These are phyloP conservation scores for Dermatemys mawii DNA, from an alignment of 2,113 vertebrate species.

Conservation along the genomic window DNA sequence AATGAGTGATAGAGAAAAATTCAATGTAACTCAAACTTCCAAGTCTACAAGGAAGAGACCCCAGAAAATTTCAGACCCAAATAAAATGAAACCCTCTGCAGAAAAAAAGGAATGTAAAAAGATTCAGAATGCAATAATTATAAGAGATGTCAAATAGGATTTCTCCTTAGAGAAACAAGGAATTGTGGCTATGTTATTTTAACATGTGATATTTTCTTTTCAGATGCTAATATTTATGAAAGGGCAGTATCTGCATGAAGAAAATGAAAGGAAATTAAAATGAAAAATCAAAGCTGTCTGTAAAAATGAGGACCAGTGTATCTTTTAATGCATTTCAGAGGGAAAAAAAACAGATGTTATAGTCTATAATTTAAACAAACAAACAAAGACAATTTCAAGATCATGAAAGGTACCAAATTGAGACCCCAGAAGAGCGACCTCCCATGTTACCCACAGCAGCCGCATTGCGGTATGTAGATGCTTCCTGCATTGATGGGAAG, in stretches of 20 bases:
- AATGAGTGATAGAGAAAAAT: background rate
- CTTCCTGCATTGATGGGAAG: background rate
- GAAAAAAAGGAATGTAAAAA: background rate
- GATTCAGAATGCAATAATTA: background rate
- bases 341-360: background rate
- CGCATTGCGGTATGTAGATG: background rate
- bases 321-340: background rate
- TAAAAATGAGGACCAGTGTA: background rate
- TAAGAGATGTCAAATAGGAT: background rate
- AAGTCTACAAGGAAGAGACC: background rate
- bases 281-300: background rate
- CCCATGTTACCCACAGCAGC: background rate
- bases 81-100: background rate
- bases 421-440: background rate
- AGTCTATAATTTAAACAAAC: background rate
- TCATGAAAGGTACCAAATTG: background rate
- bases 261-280: background rate
- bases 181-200: background rate
- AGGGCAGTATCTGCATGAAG: background rate
- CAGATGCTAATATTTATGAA: background rate
- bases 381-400: background rate
- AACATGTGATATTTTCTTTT: background rate
- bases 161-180: background rate
- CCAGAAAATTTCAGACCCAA: background rate
- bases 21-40: background rate